Conservation (phyloP, 2,888 invertebrate species). For the Griposia aprilina region DNA sequence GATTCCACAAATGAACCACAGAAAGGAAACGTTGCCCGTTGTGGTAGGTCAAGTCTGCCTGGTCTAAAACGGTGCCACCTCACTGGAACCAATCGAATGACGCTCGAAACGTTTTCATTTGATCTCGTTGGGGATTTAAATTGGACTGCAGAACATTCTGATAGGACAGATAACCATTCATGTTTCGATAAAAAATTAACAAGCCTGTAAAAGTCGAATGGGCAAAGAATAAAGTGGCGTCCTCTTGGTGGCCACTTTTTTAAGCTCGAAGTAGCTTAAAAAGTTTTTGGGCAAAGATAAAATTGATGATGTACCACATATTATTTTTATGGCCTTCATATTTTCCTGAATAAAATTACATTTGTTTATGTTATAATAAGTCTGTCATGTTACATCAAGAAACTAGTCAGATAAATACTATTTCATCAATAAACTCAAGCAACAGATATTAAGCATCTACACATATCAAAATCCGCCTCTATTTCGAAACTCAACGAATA, state of each 20-base stretch:
- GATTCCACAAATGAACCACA: constrained; percentile 64
- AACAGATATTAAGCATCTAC: background rate
- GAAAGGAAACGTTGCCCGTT: constrained; percentile 51
- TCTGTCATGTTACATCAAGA: background rate
- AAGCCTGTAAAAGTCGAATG: constrained; percentile 16
- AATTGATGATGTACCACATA: background rate
- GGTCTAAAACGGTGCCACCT: constrained; percentile 64
- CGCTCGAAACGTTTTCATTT: constrained; percentile 73
- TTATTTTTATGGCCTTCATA: background rate
- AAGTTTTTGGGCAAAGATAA: background rate
- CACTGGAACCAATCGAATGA: constrained; percentile 70
- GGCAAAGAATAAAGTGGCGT: background rate
- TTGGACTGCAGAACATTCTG: constrained; percentile 65
- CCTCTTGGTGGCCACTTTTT: background rate
- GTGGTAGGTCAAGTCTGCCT: constrained; percentile 67
- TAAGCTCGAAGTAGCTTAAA: background rate
- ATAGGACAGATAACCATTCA: constrained; percentile 56
- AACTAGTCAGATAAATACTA: background rate
- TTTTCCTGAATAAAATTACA: background rate
- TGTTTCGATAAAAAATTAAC: constrained; percentile 46
- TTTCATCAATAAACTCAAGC: background rate
- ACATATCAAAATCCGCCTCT: background rate
- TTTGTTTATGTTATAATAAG: too few species aligned
- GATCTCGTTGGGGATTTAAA: constrained; percentile 73
- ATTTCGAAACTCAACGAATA: constrained; percentile 12